Evolutionary conservation across 2,888 invertebrate genomes (phyloP).

Genomic region (Tridacna gigas): DNA sequence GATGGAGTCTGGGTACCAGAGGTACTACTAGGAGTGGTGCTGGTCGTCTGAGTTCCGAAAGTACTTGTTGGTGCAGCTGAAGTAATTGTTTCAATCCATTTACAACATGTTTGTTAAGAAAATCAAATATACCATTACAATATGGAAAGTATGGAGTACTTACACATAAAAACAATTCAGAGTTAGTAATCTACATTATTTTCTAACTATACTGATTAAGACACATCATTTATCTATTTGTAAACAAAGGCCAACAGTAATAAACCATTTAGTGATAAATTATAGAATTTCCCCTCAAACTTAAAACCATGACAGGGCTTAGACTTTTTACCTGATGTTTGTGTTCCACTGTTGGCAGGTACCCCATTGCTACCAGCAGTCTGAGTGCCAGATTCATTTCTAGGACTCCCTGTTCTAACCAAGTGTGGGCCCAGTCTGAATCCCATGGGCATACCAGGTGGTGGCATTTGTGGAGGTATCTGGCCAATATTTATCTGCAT

Average conservation of each 20-base stretch:
- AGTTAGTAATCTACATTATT: too few species aligned
- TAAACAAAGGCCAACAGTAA: too few species aligned
- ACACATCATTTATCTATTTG: too few species aligned
- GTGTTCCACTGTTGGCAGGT: slow-evolving; percentile 60
- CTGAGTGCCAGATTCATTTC: slow-evolving; percentile 58
- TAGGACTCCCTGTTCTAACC: slow-evolving; percentile 28
- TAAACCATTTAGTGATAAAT: too few species aligned
- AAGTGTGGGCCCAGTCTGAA: slow-evolving; percentile 29
- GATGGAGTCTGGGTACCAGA: slow-evolving; percentile 67
- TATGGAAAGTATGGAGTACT: too few species aligned
- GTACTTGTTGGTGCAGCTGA: slow-evolving; percentile 50
- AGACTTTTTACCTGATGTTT: slow-evolving; percentile 38
- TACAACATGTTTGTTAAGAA: background rate
- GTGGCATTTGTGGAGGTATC: background rate
- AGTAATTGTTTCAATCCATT: background rate
- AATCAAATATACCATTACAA: too few species aligned
- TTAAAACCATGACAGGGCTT: too few species aligned
- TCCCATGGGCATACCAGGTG: slow-evolving; percentile 22
- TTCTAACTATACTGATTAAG: too few species aligned
- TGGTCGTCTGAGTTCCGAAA: slow-evolving; percentile 65
- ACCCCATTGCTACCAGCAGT: slow-evolving; percentile 45
- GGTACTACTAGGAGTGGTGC: slow-evolving; percentile 52
- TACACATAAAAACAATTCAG: too few species aligned
- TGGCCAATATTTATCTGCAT: slow-evolving; percentile 59
- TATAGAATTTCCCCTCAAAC: too few species aligned